These are phyloP conservation scores for Taurulus bubalis DNA, from an alignment of 2,113 vertebrate genomes.

Conservation along the genomic window DNA sequence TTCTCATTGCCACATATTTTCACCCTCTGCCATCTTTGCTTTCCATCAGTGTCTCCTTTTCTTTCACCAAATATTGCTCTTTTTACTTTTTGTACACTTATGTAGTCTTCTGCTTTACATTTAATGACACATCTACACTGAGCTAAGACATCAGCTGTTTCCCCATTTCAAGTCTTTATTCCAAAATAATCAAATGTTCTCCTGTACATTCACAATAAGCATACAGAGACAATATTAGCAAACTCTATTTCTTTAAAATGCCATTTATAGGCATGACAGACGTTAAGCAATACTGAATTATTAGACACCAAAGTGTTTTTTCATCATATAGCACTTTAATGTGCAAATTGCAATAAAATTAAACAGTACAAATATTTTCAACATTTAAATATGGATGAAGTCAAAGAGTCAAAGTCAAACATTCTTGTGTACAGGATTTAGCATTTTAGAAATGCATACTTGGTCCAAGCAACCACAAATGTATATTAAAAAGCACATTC, in stretches of 20 bases:
- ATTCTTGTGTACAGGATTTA: conserved; percentile 17
- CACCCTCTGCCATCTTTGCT: background rate
- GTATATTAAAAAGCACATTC: conserved; percentile 23
- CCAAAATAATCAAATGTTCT: background rate
- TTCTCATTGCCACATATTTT: background rate
- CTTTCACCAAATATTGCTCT: background rate
- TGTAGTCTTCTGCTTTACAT: background rate
- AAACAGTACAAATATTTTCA: conserved; percentile 55
- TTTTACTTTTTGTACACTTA: background rate
- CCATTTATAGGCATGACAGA: background rate
- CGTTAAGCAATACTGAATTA: background rate
- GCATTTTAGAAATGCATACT: conserved; percentile 37
- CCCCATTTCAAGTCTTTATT: background rate
- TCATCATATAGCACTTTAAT: conserved; percentile 51
- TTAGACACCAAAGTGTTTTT: background rate
- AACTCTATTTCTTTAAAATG: background rate
- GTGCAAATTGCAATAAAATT: conserved; percentile 40
- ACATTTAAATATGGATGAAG: conserved; percentile 59
- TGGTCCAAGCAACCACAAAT: conserved; percentile 41
- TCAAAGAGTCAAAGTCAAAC: conserved; percentile 40
- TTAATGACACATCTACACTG: background rate
- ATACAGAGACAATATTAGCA: background rate
- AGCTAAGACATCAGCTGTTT: background rate
- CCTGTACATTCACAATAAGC: background rate
- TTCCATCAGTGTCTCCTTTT: background rate